Percentiles rank a stretch among this genome's conserved stretches.
Conservation (phyloP, 2,888 invertebrate species). For the Meteorus cinctellus region DNA sequence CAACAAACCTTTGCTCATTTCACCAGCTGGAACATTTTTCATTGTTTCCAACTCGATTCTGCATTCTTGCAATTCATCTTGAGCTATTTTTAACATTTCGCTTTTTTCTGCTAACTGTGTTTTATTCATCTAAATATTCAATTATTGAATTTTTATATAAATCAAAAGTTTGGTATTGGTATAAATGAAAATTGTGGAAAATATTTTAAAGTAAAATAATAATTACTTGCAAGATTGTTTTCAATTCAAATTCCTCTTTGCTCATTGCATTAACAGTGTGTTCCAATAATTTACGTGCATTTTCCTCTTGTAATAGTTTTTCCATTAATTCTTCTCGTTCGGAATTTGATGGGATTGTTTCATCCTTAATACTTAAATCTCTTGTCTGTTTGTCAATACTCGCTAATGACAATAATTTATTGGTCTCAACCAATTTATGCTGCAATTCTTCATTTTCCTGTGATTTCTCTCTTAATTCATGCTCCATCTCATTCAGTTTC, state of each 20-base stretch:
- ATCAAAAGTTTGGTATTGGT: neutral
- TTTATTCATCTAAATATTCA: slow-evolving; percentile 47
- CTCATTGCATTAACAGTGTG: slow-evolving; percentile 42
- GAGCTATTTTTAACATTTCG: slow-evolving; percentile 54
- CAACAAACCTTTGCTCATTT: slow-evolving; percentile 57
- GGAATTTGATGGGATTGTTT: slow-evolving; percentile 39
- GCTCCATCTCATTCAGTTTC: slow-evolving; percentile 46
- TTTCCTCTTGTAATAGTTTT: slow-evolving; percentile 47
- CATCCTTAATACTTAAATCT: slow-evolving; percentile 30
- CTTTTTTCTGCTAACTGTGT: slow-evolving; percentile 52
- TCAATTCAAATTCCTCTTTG: slow-evolving; percentile 48
- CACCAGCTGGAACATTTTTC: slow-evolving; percentile 52
- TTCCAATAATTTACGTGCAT: slow-evolving; percentile 45
- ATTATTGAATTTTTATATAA: neutral
- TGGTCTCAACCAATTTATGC: slow-evolving; percentile 32
- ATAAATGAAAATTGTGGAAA: neutral
- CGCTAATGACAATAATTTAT: slow-evolving; percentile 42
- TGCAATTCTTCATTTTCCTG: slow-evolving; percentile 46
- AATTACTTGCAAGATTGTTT: slow-evolving; percentile 50
- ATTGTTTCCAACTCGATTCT: slow-evolving; percentile 56
- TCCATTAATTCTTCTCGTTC: slow-evolving; percentile 45
- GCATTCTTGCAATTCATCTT: slow-evolving; percentile 57
- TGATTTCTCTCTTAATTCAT: slow-evolving; percentile 33
- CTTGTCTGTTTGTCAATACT: neutral
- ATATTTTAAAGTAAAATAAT: neutral